Conservation (phyloP, 2,797 vertebrate genomes). For the Esox lucius region DNA sequence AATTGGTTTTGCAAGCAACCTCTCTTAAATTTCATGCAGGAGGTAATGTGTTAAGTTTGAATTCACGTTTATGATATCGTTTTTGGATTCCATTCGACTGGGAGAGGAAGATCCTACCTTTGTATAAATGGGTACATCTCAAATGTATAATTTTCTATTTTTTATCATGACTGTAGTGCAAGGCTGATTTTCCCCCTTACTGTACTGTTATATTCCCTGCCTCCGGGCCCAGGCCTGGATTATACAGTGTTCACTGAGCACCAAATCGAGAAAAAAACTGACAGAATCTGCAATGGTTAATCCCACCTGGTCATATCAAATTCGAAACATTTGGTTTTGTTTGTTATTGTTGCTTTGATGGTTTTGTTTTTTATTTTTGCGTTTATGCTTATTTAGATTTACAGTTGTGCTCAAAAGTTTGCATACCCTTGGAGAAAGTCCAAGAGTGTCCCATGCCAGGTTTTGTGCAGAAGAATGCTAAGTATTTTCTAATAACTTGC, state of each 20-base stretch:
- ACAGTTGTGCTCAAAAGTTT: too few species aligned
- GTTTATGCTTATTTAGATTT: too few species aligned
- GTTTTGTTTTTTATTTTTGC: too few species aligned
- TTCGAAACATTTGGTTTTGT: background rate
- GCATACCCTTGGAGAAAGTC: too few species aligned
- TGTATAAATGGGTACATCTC: slow-evolving; percentile 38
- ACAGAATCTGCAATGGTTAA: background rate
- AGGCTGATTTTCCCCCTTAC: background rate
- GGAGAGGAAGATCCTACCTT: slow-evolving; percentile 9
- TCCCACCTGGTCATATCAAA: background rate
- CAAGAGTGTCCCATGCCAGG: too few species aligned
- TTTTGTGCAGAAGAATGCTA: too few species aligned
- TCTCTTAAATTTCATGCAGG: background rate
- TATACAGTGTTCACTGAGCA: background rate
- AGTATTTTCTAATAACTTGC: too few species aligned
- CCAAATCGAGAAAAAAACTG: background rate
- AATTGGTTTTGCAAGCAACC: background rate
- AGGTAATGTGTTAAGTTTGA: background rate
- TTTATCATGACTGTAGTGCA: slow-evolving; percentile 12
- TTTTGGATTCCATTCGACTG: background rate
- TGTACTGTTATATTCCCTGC: background rate
- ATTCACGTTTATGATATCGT: background rate
- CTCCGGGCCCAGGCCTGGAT: background rate
- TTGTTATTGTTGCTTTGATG: background rate
- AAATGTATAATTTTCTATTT: slow-evolving; percentile 28